A percentile compares a stretch with the other conserved stretches of the same genome.
phyloP scores from a whole-genome alignment of 2,797 vertebrate genomes.

The Bradypodion pumilum region DNA sequence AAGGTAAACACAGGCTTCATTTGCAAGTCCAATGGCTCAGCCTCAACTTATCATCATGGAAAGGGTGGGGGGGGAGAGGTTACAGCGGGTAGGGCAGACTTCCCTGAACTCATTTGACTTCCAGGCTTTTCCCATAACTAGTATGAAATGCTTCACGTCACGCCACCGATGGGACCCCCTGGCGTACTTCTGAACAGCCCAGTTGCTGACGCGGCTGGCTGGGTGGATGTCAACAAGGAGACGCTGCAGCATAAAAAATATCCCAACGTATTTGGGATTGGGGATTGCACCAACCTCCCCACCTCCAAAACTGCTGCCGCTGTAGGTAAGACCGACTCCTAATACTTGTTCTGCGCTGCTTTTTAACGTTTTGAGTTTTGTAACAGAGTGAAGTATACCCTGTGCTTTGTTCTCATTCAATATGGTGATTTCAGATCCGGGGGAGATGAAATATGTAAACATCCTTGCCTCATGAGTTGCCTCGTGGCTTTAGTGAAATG shows the following conservation, averaged over 20 bases:
- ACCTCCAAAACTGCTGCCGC: constrained; percentile 93
- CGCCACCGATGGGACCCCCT: constrained; percentile 93
- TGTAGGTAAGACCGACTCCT: constrained; percentile 78
- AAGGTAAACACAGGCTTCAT: too few relatives aligned
- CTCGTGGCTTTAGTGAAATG: too few relatives aligned
- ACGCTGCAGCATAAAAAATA: constrained; percentile 92
- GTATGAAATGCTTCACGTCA: constrained; percentile 98
- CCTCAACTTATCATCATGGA: too few relatives aligned
- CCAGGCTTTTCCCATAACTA: constrained; percentile 56
- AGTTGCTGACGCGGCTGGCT: constrained; percentile 84
- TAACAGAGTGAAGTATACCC: too few relatives aligned
- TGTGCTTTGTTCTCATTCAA: too few relatives aligned
- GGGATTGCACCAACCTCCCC: constrained; percentile 95
- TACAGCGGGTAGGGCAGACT: too few relatives aligned
- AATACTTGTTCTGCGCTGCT: neutral
- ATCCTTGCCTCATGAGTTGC: too few relatives aligned
- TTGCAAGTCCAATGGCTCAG: too few relatives aligned
- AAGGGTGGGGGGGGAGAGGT: too few relatives aligned
- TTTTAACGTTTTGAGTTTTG: neutral
- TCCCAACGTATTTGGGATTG: constrained; percentile 94
- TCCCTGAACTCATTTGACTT: neutral
- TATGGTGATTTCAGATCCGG: too few relatives aligned
- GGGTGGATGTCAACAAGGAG: constrained; percentile 91
- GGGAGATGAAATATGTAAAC: too few relatives aligned
- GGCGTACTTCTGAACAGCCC: constrained; percentile 82